Percentiles rank a stretch among this genome's conserved stretches.
Evolutionary conservation across 1,140 invertebrate genomes (phyloP).

Genomic region (Euwallacea similis): DNA sequence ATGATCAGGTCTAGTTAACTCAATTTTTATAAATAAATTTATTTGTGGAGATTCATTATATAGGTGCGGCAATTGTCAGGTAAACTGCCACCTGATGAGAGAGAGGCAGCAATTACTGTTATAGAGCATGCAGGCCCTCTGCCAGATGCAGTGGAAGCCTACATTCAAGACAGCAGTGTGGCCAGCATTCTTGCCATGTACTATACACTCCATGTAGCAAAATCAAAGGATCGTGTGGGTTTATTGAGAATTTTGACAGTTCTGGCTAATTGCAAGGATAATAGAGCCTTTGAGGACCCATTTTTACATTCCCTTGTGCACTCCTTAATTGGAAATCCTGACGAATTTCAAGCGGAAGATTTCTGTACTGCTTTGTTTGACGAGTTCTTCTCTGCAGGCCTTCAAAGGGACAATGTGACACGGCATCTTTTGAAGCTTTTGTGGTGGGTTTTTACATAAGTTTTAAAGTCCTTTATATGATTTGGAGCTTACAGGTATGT

Average conservation of each 20-base stretch:
- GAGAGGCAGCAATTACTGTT: constrained; percentile 87
- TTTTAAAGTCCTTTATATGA: neutral
- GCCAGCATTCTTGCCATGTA: constrained; percentile 94
- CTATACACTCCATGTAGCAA: constrained; percentile 86
- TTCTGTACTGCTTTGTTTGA: constrained; percentile 96
- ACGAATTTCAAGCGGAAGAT: constrained; percentile 91
- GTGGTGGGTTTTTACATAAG: constrained; percentile 64
- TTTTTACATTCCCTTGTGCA: constrained; percentile 90
- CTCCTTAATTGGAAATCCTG: constrained; percentile 82
- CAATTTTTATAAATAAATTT: neutral
- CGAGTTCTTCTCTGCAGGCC: constrained; percentile 90
- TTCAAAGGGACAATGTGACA: constrained; percentile 89
- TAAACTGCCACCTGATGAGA: constrained; percentile 90
- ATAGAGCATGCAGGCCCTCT: constrained; percentile 93
- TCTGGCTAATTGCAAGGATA: constrained; percentile 86
- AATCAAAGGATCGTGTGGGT: constrained; percentile 79
- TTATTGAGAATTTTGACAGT: constrained; percentile 85
- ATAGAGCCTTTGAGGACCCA: constrained; percentile 91
- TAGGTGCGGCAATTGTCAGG: constrained; percentile 74
- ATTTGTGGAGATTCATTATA: constrained; percentile 3
- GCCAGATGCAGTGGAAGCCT: constrained; percentile 89
- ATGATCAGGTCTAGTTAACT: constrained; percentile 75
- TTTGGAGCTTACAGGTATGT: constrained; percentile 27
- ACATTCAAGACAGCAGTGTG: constrained; percentile 85
- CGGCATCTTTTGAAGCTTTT: constrained; percentile 89